These are phyloP conservation scores for Malacoctenus gilli DNA, from an alignment of 2,797 vertebrate species.

Conservation along the genomic window DNA sequence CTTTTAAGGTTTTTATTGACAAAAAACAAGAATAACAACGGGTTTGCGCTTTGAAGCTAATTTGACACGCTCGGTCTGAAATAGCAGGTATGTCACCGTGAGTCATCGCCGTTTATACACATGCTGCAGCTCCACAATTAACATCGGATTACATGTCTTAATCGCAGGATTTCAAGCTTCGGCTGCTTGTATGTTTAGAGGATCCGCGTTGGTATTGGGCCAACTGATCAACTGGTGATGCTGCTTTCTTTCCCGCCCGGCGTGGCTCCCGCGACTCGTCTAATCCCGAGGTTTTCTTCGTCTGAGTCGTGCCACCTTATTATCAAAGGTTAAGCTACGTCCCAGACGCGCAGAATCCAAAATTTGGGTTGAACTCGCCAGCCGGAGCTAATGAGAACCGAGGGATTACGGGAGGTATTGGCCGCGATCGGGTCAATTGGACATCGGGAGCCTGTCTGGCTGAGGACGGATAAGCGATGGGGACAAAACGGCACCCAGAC, in stretches of 20 bases:
- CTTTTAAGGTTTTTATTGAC: constrained; percentile 14
- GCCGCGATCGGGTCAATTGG: constrained; percentile 38
- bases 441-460: constrained; percentile 29
- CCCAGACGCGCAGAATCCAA: constrained; percentile 51
- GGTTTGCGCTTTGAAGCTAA: constrained; percentile 29
- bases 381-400: constrained; percentile 44
- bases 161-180: constrained; percentile 61
- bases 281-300: constrained; percentile 63
- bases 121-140: constrained; percentile 51
- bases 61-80: constrained; percentile 32
- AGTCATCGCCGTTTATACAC: constrained; percentile 38
- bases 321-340: constrained; percentile 67
- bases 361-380: constrained; percentile 40
- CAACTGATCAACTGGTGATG: constrained; percentile 53
- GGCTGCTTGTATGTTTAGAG: constrained; percentile 27
- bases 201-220: constrained; percentile 51
- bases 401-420: constrained; percentile 56
- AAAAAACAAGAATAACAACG: constrained; percentile 4
- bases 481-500: constrained; percentile 17
- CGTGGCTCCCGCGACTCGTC: constrained; percentile 52
- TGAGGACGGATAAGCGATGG: constrained; percentile 1
- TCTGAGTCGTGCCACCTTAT: constrained; percentile 42
- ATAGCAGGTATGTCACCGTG: constrained; percentile 27
- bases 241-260: constrained; percentile 51
- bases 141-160: constrained; percentile 62